Conservation (phyloP, 2,797 vertebrate genomes). For the Myiothlypis coronata region DNA sequence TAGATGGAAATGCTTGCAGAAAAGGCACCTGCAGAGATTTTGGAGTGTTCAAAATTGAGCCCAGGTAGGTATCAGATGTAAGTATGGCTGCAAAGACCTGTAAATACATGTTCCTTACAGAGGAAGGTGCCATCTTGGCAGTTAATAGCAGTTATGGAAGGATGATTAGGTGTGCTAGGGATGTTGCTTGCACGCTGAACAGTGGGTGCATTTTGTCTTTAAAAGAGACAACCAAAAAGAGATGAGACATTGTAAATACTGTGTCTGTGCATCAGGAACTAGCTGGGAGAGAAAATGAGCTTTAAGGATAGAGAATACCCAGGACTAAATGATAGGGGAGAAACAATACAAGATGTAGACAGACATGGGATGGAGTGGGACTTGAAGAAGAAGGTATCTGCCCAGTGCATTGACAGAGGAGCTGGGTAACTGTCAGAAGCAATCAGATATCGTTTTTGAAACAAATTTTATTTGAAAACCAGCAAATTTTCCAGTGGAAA, state of each 20-base stretch:
- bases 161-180: background rate
- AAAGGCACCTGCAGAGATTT: background rate
- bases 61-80: background rate
- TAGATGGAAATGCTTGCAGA: background rate
- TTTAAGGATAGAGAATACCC: background rate
- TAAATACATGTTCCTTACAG: background rate
- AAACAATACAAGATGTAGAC: background rate
- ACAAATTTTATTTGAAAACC: background rate
- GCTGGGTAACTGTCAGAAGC: background rate
- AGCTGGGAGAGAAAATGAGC: background rate
- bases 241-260: background rate
- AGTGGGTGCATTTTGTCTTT: background rate
- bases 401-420: background rate
- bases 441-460: background rate
- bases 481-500: background rate
- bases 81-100: background rate
- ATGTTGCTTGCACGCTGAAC: background rate
- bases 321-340: background rate
- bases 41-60: background rate
- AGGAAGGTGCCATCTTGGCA: background rate
- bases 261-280: background rate
- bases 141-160: background rate
- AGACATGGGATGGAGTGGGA: background rate
- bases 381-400: background rate
- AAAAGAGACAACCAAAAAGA: background rate